Conservation (phyloP, 2,113 vertebrate species). For the Ageneiosus marmoratus region DNA sequence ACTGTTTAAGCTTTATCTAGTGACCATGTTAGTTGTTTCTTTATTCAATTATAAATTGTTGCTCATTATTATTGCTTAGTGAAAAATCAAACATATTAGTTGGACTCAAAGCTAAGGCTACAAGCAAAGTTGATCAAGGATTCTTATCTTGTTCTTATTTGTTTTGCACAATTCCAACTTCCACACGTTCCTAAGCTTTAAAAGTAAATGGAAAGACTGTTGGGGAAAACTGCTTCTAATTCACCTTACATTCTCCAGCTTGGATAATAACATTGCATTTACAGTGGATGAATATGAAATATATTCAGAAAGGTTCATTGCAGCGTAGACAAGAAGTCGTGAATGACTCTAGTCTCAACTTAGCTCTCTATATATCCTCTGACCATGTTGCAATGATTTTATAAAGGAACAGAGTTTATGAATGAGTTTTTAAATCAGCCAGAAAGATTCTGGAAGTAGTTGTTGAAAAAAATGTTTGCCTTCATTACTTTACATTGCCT, state of each 20-base stretch:
- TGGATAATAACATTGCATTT: conserved; percentile 30
- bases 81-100: background rate
- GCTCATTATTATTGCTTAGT: background rate
- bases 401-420: background rate
- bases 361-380: background rate
- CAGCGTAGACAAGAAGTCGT: background rate
- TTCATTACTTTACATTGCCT: background rate
- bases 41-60: background rate
- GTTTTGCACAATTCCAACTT: background rate
- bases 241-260: conserved; percentile 52
- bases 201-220: background rate
- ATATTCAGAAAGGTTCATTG: background rate
- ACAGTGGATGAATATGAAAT: conserved; percentile 26
- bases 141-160: conserved; percentile 4
- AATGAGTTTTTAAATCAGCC: background rate
- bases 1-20: background rate
- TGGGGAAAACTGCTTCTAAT: background rate
- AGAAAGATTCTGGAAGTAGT: background rate
- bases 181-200: background rate
- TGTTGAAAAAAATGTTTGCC: background rate
- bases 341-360: background rate
- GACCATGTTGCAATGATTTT: background rate
- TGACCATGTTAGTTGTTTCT: background rate
- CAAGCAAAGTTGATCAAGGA: background rate
- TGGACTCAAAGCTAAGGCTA: background rate